Evolutionary conservation across 2,797 vertebrate species (phyloP).

Genomic region (Carapus acus): DNA sequence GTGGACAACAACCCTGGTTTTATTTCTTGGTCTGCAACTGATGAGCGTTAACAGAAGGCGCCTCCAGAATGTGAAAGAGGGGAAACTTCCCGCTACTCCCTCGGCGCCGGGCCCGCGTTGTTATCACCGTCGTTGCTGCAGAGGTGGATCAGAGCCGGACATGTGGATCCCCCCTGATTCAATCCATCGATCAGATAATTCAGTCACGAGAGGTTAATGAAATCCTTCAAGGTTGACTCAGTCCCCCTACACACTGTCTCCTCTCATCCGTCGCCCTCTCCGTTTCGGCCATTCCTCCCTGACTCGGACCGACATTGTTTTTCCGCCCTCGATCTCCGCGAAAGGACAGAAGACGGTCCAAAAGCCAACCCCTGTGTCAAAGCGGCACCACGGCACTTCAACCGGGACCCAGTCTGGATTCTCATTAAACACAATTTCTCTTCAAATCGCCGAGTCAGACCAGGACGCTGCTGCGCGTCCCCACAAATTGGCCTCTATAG

Average conservation of each 20-base stretch:
- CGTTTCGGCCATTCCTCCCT: not conserved
- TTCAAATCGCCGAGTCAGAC: too few relatives aligned
- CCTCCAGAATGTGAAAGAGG: not conserved
- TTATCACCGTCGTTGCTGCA: not conserved
- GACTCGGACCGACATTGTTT: too few relatives aligned
- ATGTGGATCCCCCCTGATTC: conserved; percentile 26
- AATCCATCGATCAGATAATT: conserved; percentile 47
- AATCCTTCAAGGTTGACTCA: conserved; percentile 34
- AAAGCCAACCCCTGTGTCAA: too few relatives aligned
- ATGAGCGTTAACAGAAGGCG: too few relatives aligned
- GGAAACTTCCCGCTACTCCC: not conserved
- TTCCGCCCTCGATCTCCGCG: not conserved
- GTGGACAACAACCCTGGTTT: too few relatives aligned
- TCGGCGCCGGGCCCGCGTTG: not conserved
- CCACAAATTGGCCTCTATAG: too few relatives aligned
- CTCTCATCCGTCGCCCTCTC: conserved; percentile 2
- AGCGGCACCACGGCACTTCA: too few relatives aligned
- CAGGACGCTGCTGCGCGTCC: too few relatives aligned
- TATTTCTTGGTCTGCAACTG: too few relatives aligned
- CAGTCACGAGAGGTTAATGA: conserved; percentile 39
- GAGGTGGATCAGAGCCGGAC: conserved; percentile 21
- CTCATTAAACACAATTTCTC: too few relatives aligned
- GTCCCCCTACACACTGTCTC: conserved; percentile 31
- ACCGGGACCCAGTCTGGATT: too few relatives aligned
- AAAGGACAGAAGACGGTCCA: too few relatives aligned